phyloP scores from a whole-genome alignment of 2,113 vertebrate genomes.

The Neogale vison region DNA sequence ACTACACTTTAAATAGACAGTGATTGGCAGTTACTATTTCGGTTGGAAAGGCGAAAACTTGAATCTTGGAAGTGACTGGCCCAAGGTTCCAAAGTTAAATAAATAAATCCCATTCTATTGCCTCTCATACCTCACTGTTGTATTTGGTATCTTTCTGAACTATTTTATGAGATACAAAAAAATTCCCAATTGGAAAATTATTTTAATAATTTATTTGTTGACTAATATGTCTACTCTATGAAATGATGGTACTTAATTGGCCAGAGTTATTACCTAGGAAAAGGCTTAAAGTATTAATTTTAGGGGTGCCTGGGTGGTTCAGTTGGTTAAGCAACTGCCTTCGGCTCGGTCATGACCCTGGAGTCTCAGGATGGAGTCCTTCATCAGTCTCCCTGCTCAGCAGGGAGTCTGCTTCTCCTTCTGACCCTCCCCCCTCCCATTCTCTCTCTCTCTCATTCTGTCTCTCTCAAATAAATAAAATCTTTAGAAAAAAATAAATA shows the following conservation, averaged over 20 bases:
- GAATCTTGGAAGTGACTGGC: slow-evolving; percentile 16
- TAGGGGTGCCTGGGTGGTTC: background rate
- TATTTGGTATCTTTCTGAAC: slow-evolving; percentile 6
- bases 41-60: background rate
- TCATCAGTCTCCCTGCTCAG: too few relatives aligned
- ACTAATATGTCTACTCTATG: background rate
- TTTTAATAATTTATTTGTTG: slow-evolving; percentile 31
- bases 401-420: too few relatives aligned
- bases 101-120: background rate
- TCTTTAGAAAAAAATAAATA: background rate
- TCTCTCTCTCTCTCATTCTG: too few relatives aligned
- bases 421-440: too few relatives aligned
- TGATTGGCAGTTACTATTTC: slow-evolving; percentile 14
- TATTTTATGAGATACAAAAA: slow-evolving; percentile 3
- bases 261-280: slow-evolving; percentile 9
- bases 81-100: background rate
- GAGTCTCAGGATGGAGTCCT: too few relatives aligned
- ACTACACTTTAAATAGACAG: background rate
- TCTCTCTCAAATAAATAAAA: too few relatives aligned
- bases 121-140: background rate
- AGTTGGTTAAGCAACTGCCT: too few relatives aligned
- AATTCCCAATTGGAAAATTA: slow-evolving; percentile 7
- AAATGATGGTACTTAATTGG: slow-evolving; percentile 15
- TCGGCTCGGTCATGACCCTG: too few relatives aligned
- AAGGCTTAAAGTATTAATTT: background rate